Conservation (phyloP, 2,113 vertebrate genomes). For the Marmota monax region DNA sequence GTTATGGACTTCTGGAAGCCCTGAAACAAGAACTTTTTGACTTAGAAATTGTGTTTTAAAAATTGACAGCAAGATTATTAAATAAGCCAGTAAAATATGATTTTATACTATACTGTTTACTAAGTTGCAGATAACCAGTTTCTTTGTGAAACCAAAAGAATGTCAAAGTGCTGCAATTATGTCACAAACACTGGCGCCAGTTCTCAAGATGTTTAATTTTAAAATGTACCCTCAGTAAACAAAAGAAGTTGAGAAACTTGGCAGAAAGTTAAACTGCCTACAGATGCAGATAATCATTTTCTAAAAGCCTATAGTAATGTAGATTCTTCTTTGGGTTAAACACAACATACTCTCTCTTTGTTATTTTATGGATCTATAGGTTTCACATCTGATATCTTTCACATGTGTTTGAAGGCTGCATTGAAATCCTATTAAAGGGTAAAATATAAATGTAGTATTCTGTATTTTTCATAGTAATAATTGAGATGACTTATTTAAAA, state of each 20-base stretch:
- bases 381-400: background rate
- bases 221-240: conserved; percentile 71
- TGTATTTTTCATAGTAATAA: background rate
- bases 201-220: conserved; percentile 81
- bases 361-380: background rate
- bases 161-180: background rate
- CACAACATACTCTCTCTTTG: background rate
- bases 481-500: background rate
- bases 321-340: background rate
- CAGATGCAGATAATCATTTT: conserved; percentile 69
- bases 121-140: conserved; percentile 42
- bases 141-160: conserved; percentile 72
- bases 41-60: conserved; percentile 33
- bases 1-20: background rate
- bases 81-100: conserved; percentile 35
- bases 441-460: background rate
- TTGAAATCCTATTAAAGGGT: background rate
- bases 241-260: conserved; percentile 71
- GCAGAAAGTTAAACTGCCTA: conserved; percentile 55
- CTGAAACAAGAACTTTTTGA: background rate
- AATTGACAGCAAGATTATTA: conserved; percentile 43
- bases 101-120: conserved; percentile 58
- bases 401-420: background rate
- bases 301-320: conserved; percentile 13
- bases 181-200: conserved; percentile 52